Evolutionary conservation across 2,113 vertebrate genomes (phyloP), one percentile per base, ranked within the genome.

Genomic region (Chitala chitala): DNA sequence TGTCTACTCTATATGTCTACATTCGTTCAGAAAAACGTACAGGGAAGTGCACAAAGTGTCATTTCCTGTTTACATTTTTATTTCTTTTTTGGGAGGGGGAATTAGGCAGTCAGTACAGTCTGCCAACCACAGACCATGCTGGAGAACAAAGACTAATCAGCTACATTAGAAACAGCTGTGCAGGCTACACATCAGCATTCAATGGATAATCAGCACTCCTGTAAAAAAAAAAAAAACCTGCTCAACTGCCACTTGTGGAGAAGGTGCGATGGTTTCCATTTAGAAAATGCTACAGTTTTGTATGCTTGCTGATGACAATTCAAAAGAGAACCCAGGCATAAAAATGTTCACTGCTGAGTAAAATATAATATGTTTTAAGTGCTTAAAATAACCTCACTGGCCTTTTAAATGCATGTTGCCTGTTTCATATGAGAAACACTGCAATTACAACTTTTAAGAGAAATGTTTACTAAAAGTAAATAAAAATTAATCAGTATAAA

Each of bases 161-260:
- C 58, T n/a, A 33, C 1, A 29, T 38, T 63, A 17, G 17, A 63
- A 63, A 20, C 59, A 63, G 13, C 59, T 63, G 59, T 10, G 59
- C 12, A n/a, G n/a, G n/a, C n/a, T n/a, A n/a, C 59, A 63, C 59
- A 63, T 63, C 59, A n/a, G 17, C 31, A 63, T 20, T 38, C 59
- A 63, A 63, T 63, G 38, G 59, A 63, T 63, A 63, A 63, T 63
- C 31, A 63, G 15, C 59, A 63, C 33, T 36, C 38, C 59, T 38
- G 33, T 33, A 63, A 13, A 33, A 38, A 38, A 61, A 38, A 7
- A 54, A 5, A n/a, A n/a, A n/a, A n/a, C n/a, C n/a, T 36, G 15
- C 10, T 46, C 59, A 63, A 20, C 33, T 63, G 59, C 17, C 15
- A 63, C 59, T 17, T 38, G 5, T 12, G 33, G 29, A 33, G 58